Conservation (phyloP, 2,888 invertebrate species). For the Exocentrus adspersus region DNA sequence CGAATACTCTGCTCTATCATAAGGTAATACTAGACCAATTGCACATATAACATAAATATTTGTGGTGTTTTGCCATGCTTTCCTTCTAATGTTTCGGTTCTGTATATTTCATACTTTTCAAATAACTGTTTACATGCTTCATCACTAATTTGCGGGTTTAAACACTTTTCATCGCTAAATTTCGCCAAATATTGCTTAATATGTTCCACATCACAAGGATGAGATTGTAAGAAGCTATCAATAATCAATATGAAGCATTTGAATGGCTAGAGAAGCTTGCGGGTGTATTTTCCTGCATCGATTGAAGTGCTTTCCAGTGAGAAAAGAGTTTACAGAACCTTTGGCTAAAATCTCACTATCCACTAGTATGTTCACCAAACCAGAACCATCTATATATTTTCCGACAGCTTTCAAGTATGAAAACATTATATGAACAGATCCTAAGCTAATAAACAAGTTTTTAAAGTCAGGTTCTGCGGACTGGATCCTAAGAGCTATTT, state of each 20-base stretch:
- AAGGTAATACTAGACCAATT: constrained; percentile 49
- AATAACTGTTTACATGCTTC: constrained; percentile 33
- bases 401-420: constrained; percentile 54
- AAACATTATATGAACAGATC: constrained; percentile 55
- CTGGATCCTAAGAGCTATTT: constrained; percentile 46
- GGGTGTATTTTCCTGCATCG: constrained; percentile 48
- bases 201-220: too few relatives aligned
- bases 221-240: too few relatives aligned
- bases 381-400: constrained; percentile 48
- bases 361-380: constrained; percentile 44
- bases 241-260: constrained; percentile 4
- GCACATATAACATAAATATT: constrained; percentile 39
- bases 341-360: constrained; percentile 42
- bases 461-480: constrained; percentile 40
- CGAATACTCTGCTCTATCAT: constrained; percentile 48
- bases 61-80: constrained; percentile 33
- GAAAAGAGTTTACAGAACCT: constrained; percentile 47
- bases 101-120: neutral
- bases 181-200: too few relatives aligned
- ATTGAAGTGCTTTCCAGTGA: constrained; percentile 50
- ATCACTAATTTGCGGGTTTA: too few relatives aligned
- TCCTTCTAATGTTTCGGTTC: constrained; percentile 19
- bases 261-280: constrained; percentile 36
- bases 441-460: constrained; percentile 56
- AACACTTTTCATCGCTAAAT: too few relatives aligned